Base-by-base conservation (phyloP, 2,888 invertebrate species). In the Emesis castigata region DNA sequence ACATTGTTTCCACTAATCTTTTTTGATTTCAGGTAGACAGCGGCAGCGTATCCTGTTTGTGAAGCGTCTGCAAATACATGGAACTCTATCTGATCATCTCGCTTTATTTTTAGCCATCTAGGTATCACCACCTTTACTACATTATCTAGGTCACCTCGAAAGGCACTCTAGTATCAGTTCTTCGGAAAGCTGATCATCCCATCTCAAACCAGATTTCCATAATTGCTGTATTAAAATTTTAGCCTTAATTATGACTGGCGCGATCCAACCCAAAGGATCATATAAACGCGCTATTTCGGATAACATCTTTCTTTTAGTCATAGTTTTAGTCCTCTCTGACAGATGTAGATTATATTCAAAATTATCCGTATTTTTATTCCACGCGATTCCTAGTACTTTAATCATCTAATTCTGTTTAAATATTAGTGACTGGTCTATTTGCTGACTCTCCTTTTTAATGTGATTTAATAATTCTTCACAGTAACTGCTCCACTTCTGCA, bases 401-500 rank as follows among this genome's bases (percentile, higher is more conserved):
- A 62, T 69, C 18, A 71, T 58, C 18, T 73, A 62, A 44, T 79
- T 70, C 8, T 16, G 2, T 14, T 61, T 70, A 7, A 70, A 56
- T 29, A 56, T 18, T 14, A 70, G 26, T 3, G 11, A 20, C 18
- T 73, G 29, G 9, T n/a, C 39, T 11, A 34, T 29, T 34, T 5
- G 2, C 1, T 8, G 18, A 1, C 53, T 31, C 14, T 20, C 26
- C 48, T 72, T 4, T 34, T 62, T 16, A 29, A 80, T 70, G 0
- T 65, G 8, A 8, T 70, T 22, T 22, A 66, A 20, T n/a, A 84
- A 68, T 14, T 66, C 39, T 6, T 73, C 31, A 56, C 22, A 72
- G 56, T 84, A 81, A 16, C 77, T 81, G 0, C 20, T n/a, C 83
- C 84, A 86, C 68, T 89, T 86, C 29, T 89, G 83, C 3, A 89